phyloP scores from a whole-genome alignment of 2,113 vertebrate species.

The Emydura subglobosa region DNA sequence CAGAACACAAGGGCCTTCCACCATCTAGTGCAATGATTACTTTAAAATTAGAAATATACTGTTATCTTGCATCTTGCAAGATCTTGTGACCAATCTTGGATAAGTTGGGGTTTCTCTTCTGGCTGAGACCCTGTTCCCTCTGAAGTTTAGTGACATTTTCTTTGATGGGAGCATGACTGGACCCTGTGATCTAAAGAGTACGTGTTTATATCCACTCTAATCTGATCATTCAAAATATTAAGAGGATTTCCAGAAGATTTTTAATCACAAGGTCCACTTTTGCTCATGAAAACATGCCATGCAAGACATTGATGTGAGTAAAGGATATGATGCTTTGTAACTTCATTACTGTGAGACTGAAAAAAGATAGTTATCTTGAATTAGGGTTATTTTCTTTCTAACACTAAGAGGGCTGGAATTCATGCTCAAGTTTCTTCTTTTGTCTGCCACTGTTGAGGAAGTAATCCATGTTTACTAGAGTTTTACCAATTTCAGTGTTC shows the following conservation, averaged over 20 bases:
- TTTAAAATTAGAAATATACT: background rate
- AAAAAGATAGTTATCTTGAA: background rate
- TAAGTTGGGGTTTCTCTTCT: background rate
- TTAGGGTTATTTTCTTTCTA: background rate
- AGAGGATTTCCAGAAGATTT: background rate
- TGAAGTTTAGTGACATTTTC: background rate
- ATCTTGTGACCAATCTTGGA: background rate
- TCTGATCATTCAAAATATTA: fast-evolving
- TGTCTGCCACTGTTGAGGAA: conserved; percentile 63
- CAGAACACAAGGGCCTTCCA: background rate
- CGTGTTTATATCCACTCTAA: background rate
- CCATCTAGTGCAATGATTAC: background rate
- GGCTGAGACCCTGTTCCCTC: background rate
- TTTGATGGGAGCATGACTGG: background rate
- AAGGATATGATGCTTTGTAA: background rate
- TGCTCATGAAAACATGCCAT: background rate
- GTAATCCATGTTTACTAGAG: conserved; percentile 81
- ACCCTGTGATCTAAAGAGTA: background rate
- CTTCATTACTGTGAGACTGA: background rate
- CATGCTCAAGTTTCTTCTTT: conserved; percentile 78
- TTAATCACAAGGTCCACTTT: background rate
- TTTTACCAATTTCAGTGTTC: conserved; percentile 80
- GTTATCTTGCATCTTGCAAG: background rate
- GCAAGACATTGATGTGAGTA: background rate
- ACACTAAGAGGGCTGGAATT: conserved; percentile 77